Percentiles rank a stretch among this genome's conserved stretches.
phyloP scores from a whole-genome alignment of 2,888 invertebrate genomes.

The Pycnomerus fuliginosus region DNA sequence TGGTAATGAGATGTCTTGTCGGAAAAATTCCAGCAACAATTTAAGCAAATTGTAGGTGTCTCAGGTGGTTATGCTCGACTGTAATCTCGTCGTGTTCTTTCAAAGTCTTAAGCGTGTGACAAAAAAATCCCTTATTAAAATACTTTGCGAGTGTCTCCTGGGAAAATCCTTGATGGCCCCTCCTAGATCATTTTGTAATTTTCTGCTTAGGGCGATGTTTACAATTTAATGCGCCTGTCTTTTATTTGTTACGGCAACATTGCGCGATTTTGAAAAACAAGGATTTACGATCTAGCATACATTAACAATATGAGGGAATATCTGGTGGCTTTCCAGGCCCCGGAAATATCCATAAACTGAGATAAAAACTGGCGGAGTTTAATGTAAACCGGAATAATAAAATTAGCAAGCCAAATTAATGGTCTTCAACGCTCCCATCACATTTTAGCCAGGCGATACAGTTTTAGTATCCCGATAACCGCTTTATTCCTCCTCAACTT shows the following conservation, averaged over 20 bases:
- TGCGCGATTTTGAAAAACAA: constrained; percentile 14
- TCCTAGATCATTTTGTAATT: constrained; percentile 45
- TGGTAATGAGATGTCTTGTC: constrained; percentile 34
- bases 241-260: neutral
- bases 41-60: constrained; percentile 48
- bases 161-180: constrained; percentile 28
- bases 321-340: constrained; percentile 9
- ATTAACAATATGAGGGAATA: constrained; percentile 29
- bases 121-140: constrained; percentile 52
- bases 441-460: constrained; percentile 33
- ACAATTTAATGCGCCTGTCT: constrained; percentile 30
- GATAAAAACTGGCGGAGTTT: constrained; percentile 30
- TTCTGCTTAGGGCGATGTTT: constrained; percentile 40
- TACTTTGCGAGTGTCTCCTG: constrained; percentile 44
- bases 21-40: constrained; percentile 35
- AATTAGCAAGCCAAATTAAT: constrained; percentile 40
- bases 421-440: constrained; percentile 38
- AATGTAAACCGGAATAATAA: constrained; percentile 31
- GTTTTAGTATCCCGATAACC: constrained; percentile 41
- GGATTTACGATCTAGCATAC: constrained; percentile 27
- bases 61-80: constrained; percentile 43
- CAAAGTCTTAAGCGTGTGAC: constrained; percentile 46
- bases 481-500: constrained; percentile 36
- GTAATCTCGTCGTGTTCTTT: constrained; percentile 44
- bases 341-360: constrained; percentile 21